phyloP scores from a whole-genome alignment of 1,140 invertebrate genomes.

The Linepithema humile region DNA sequence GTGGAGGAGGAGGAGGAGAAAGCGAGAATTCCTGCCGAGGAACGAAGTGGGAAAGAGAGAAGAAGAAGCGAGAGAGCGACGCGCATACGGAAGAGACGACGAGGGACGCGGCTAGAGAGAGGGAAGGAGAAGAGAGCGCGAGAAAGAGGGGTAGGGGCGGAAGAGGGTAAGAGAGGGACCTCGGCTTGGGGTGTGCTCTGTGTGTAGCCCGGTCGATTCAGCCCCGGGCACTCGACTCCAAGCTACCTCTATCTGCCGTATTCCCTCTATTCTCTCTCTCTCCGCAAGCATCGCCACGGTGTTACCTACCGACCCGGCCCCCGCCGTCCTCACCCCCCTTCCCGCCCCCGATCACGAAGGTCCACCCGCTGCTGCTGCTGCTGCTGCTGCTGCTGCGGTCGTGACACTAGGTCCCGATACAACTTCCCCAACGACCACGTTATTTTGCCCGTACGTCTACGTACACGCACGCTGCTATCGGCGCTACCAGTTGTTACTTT shows the following conservation, averaged over 20 bases:
- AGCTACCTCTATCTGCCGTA: conserved; percentile 82
- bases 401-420: conserved; percentile 72
- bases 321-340: conserved; percentile 9
- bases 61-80: conserved; percentile 72
- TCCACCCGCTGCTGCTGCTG: conserved; percentile 34
- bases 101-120: conserved; percentile 64
- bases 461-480: conserved; percentile 59
- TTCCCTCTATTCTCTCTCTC: conserved; percentile 76
- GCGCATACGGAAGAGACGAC: conserved; percentile 59
- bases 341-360: conserved; percentile 25
- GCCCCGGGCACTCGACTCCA: conserved; percentile 76
- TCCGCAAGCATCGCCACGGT: conserved; percentile 72
- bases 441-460: conserved; percentile 45
- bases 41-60: conserved; percentile 34
- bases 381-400: conserved; percentile 63
- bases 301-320: conserved; percentile 65
- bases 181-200: conserved; percentile 78
- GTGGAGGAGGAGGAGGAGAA: background rate
- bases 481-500: conserved; percentile 45
- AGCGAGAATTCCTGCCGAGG: conserved; percentile 24
- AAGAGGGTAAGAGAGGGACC: conserved; percentile 77
- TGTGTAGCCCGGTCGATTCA: conserved; percentile 84
- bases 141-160: conserved; percentile 49
- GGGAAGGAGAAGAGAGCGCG: conserved; percentile 64
- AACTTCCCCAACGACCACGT: conserved; percentile 70